Evolutionary conservation across 2,797 vertebrate species (phyloP).

Genomic region (Zalophus californianus): DNA sequence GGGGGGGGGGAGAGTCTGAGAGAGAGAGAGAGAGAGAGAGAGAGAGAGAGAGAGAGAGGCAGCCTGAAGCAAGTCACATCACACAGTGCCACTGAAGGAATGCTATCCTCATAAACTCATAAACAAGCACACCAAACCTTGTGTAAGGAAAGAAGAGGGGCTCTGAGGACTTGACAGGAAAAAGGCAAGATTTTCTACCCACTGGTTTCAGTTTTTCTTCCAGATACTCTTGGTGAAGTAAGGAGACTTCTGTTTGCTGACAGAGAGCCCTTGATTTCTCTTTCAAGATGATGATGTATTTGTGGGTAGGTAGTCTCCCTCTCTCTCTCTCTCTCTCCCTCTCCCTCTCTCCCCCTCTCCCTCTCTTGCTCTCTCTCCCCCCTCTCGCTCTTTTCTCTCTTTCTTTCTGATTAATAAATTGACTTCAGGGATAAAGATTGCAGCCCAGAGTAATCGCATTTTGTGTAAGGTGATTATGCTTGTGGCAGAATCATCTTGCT

Average conservation of each 20-base stretch:
- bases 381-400: neutral
- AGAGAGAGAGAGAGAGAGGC: constrained; percentile 83
- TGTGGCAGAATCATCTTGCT: constrained; percentile 70
- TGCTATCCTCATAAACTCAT: constrained; percentile 87
- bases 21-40: constrained; percentile 77
- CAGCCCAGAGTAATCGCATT: constrained; percentile 75
- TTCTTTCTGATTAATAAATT: constrained; percentile 86
- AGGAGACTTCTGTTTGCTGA: constrained; percentile 91
- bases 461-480: constrained; percentile 76
- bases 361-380: constrained; percentile 74
- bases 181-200: constrained; percentile 90
- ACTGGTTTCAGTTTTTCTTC: constrained; percentile 89
- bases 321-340: constrained; percentile 82
- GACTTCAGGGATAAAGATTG: constrained; percentile 84
- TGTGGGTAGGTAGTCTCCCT: constrained; percentile 93
- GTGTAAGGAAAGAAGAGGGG: constrained; percentile 87
- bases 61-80: constrained; percentile 90
- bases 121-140: constrained; percentile 86
- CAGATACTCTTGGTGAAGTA: constrained; percentile 92
- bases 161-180: constrained; percentile 89
- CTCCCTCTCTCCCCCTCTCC: constrained; percentile 72
- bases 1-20: constrained; percentile 22
- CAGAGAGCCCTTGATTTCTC: constrained; percentile 90
- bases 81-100: constrained; percentile 88
- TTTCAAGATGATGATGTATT: constrained; percentile 96